Base-by-base conservation (phyloP, 2,113 vertebrate species). In the Eurypyga helias region DNA sequence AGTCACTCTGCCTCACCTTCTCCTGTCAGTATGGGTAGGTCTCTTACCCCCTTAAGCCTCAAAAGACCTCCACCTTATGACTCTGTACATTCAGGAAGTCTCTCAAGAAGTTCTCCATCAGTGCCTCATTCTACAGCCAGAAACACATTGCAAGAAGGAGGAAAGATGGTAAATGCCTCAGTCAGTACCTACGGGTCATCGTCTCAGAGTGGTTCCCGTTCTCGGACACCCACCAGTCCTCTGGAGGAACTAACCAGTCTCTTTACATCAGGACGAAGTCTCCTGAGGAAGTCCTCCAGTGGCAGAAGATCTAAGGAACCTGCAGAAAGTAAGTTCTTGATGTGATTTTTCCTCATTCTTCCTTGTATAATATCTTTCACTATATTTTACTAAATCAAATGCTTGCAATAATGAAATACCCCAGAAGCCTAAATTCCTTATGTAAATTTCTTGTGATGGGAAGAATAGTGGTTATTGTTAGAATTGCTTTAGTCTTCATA, bases 51-150 rank as follows among this genome's bases (percentile, higher is more conserved):
- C 11, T 98, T 99, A 94, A 99, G 98, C 97, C 98, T 99, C 96
- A 99, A 99, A 97, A 98, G 99, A 88, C 99, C 99, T 11, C 99
- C 99, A 6, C 99, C 99, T 19, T 99, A 99, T 49, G 99, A 99
- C 24, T 98, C 98, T 43, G 96, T 99, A 96, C 98, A 99, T 97
- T 98, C 99, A 21, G 99, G 99, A 97, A 98, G 99, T 94, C 99
- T 99, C 87, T 98, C 99, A 60, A 98, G 99, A 97, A 99, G 99
- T 91, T 98, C 99, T 87, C 98, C 99, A 24, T 98, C 99, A 94
- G 99, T 99, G 95, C 99, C 99, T 97, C 99, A 98, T 90, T 93
- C 98, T 31, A 97, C 96, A 92, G 90, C 98, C 67, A 98, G 99
- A 96, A 99, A 98, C 41, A 98, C 98, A 19, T 98, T 99, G 57